These are phyloP conservation scores for Bedellia somnulentella DNA, from an alignment of 2,888 invertebrate species.

Conservation along the genomic window DNA sequence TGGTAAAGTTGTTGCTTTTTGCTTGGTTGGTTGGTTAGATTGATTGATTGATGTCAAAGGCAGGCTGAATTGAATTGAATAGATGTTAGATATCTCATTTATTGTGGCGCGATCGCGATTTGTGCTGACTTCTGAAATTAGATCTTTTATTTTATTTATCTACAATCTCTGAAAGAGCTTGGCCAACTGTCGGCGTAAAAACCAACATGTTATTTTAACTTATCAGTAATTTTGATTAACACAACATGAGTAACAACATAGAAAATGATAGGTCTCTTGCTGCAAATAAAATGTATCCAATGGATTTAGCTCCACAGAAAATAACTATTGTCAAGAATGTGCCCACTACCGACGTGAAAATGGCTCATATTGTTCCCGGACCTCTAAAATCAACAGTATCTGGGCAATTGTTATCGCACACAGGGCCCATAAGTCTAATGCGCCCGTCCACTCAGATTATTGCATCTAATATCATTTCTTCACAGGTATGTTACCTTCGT, in stretches of 20 bases:
- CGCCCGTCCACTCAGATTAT: slow-evolving; percentile 50
- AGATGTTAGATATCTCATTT: no score
- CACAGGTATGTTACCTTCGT: slow-evolving; percentile 48
- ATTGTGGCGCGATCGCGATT: no score
- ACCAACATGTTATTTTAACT: no score
- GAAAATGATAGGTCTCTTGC: slow-evolving; percentile 60
- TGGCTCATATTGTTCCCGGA: slow-evolving; percentile 44
- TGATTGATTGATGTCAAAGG: no score
- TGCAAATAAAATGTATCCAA: slow-evolving; percentile 58
- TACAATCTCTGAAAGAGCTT: no score
- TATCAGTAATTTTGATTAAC: no score
- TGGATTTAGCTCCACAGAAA: slow-evolving; percentile 56
- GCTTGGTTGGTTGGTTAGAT: no score
- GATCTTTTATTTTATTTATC: no score
- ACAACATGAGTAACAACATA: slow-evolving; percentile 42
- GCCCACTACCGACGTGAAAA: slow-evolving; percentile 45
- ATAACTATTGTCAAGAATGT: slow-evolving; percentile 53
- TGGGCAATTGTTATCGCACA: slow-evolving; percentile 39
- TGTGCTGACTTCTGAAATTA: no score
- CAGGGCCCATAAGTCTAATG: slow-evolving; percentile 39
- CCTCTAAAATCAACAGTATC: slow-evolving; percentile 34
- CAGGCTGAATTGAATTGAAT: no score
- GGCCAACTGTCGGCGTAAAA: no score
- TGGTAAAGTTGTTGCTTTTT: no score
- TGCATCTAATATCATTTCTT: slow-evolving; percentile 39